Evolutionary conservation across 2,888 invertebrate species (phyloP), one percentile per base, ranked within the genome.

Genomic region (Myopa testacea): DNA sequence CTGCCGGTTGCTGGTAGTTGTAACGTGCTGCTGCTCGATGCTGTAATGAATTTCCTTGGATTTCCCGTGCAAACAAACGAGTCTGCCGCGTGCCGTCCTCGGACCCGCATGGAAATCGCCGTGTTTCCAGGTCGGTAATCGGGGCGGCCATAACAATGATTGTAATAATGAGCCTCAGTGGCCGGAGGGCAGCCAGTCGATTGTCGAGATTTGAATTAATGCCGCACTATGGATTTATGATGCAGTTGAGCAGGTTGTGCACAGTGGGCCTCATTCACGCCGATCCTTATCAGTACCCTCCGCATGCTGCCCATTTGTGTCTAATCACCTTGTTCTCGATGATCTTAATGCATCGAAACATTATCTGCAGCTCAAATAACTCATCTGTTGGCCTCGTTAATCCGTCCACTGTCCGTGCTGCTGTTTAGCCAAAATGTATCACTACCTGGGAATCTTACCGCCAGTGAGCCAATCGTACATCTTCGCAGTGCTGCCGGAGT

Each of bases 111-210:
- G 55, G 60, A 38, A 62, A 16, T 34, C 37, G 63, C 45, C 60
- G 19, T 16, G 60, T 70, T 40, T 50, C 50, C 60, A 34, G 16
- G 12, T 62, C 76, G 16, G 62, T 73, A 74, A 73, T 72, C 63
- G 63, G 60, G 50, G 34, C 37, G 79, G 81, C 82, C 82, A 82
- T 83, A 82, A 82, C 81, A 83, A 83, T 83, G 82, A 83, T 83
- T 82, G 82, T 83, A 82, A 83, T 82, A 82, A 83, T 83, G 81
- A 82, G 80, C 82, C 81, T 80, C 83, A 79, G 78, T 72, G 81
- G 81, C 78, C 68, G 60, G 77, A 69, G 78, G 79, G 75, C 77
- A 78, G 72, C 77, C 75, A 80, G 78, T 80, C 79, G 75, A 79
- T 79, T 74, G 75, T 78, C 78, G 71, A 79, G 77, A 78, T 79